phyloP scores from a whole-genome alignment of 1,140 invertebrate genomes.

The Eulimnadia texana region DNA sequence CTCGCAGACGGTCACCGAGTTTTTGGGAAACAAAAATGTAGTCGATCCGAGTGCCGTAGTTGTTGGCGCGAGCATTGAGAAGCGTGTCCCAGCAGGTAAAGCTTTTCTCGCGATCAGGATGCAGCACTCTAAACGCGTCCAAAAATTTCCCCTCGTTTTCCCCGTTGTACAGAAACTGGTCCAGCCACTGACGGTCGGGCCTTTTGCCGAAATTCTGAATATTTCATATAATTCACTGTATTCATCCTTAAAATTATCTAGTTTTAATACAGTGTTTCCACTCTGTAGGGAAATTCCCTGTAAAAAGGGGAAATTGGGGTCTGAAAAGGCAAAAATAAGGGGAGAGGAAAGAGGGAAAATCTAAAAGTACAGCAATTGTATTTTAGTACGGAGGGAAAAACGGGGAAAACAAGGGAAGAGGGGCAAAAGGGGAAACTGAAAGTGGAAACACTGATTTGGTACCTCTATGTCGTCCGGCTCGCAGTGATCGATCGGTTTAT shows the following conservation, averaged over 20 bases:
- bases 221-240: no score
- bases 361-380: no score
- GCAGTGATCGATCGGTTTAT: constrained; percentile 35
- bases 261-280: no score
- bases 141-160: constrained; percentile 27
- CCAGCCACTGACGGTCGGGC: constrained; percentile 31
- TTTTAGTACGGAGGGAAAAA: no score
- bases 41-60: constrained; percentile 41
- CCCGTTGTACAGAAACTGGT: constrained; percentile 24
- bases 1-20: constrained; percentile 26
- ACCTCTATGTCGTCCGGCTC: constrained; percentile 29
- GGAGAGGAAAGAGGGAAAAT: no score
- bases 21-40: constrained; percentile 35
- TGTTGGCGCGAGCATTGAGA: constrained; percentile 35
- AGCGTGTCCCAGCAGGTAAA: constrained; percentile 41
- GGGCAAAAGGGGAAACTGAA: no score
- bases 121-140: constrained; percentile 37
- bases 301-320: no score
- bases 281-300: no score
- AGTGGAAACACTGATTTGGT: no score
- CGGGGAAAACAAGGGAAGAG: no score
- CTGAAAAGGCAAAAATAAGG: no score
- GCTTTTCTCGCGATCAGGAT: constrained; percentile 31
- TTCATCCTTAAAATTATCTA: no score
- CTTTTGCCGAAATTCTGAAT: constrained; percentile 26